Conservation (phyloP, 2,888 invertebrate species). For the Smittia aterrima region DNA sequence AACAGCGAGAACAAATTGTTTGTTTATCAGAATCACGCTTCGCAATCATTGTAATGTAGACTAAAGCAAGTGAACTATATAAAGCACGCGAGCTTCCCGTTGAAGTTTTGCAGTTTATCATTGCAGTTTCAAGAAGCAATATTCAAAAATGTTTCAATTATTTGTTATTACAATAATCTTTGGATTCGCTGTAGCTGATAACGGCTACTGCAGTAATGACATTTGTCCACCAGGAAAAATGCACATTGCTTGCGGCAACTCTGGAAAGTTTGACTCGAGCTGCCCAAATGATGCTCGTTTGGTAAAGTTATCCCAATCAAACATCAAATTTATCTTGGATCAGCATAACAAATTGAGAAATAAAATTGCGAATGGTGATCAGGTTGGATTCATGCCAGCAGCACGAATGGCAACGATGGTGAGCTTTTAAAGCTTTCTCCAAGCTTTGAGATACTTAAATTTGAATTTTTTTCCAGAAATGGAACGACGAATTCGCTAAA, state of each 20-base stretch:
- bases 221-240: background rate
- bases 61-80: background rate
- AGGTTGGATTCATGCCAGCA: conserved; percentile 17
- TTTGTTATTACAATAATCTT: background rate
- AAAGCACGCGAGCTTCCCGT: background rate
- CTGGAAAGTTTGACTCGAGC: conserved; percentile 11
- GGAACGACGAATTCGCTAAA: conserved; percentile 17
- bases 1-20: too few species aligned
- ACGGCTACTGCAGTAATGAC: background rate
- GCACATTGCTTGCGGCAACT: conserved; percentile 17
- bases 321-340: conserved; percentile 12
- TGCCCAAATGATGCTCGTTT: conserved; percentile 11
- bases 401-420: conserved; percentile 16
- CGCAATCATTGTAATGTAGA: too few species aligned
- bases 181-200: background rate
- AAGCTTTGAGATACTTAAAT: background rate
- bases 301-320: background rate
- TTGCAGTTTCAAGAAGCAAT: background rate
- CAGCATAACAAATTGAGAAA: conserved; percentile 22
- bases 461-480: background rate
- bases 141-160: background rate
- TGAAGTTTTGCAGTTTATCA: background rate
- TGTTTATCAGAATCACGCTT: too few species aligned
- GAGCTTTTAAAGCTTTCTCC: background rate
- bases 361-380: conserved; percentile 20